These are phyloP conservation scores for Spinibarbus caldwelli DNA, from an alignment of 2,797 vertebrate genomes.

Conservation along the genomic window DNA sequence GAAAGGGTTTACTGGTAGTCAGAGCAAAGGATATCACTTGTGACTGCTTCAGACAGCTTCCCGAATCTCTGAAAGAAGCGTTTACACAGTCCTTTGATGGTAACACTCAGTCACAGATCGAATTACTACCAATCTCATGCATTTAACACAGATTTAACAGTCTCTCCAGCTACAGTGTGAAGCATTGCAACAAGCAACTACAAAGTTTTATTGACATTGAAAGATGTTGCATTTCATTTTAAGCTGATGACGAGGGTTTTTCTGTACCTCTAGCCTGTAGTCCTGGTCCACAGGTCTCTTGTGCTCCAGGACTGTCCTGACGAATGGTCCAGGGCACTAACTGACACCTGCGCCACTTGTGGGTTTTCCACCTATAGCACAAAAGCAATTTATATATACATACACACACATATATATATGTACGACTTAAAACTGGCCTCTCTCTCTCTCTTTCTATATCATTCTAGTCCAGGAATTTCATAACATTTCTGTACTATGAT, in stretches of 20 bases:
- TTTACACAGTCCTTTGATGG: conserved; percentile 55
- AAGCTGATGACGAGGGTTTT: not conserved
- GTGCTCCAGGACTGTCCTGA: conserved; percentile 89
- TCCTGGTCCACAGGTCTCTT: conserved; percentile 92
- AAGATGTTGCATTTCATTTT: not conserved
- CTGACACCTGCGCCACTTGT: conserved; percentile 96
- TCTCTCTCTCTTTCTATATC: not conserved
- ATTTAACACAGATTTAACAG: not conserved
- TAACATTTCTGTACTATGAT: not conserved
- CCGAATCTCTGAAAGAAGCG: conserved; percentile 44
- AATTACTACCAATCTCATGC: conserved; percentile 40
- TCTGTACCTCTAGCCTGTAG: conserved; percentile 90
- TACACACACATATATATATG: too few relatives aligned
- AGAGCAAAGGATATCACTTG: conserved; percentile 30
- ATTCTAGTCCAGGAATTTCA: too few relatives aligned
- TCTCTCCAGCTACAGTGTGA: not conserved
- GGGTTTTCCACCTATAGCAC: conserved; percentile 90
- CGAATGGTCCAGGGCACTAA: conserved; percentile 91
- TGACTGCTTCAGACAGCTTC: conserved; percentile 26
- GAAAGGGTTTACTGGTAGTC: conserved; percentile 25
- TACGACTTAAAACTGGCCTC: not conserved
- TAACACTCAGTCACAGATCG: not conserved
- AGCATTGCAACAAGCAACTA: not conserved
- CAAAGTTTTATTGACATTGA: not conserved
- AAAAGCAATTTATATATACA: not conserved